Percentiles rank a stretch among this genome's conserved stretches.
Evolutionary conservation across 1,140 invertebrate genomes (phyloP).

Genomic region (Trialeurodes vaporariorum): DNA sequence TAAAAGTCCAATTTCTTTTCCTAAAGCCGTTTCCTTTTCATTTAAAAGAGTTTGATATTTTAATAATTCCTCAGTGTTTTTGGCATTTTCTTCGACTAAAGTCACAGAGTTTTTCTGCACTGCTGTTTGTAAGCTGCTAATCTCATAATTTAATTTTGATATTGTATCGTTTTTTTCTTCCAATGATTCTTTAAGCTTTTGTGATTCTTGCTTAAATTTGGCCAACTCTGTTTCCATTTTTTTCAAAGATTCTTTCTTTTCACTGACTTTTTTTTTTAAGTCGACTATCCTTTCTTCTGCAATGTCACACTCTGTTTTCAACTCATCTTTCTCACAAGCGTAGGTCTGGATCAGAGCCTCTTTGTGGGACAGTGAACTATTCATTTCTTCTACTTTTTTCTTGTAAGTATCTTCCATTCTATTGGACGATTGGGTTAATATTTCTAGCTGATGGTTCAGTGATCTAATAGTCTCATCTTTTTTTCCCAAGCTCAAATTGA

Average conservation of each 20-base stretch:
- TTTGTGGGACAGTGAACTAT: not conserved
- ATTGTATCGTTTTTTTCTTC: too few species aligned
- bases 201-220: too few species aligned
- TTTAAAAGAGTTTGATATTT: constrained; percentile 14
- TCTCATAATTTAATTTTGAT: too few species aligned
- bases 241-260: constrained; percentile 1
- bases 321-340: not conserved
- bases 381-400: not conserved
- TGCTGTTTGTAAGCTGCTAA: too few species aligned
- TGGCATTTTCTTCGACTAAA: not conserved
- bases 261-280: not conserved
- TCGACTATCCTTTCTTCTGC: not conserved
- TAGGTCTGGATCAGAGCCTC: not conserved
- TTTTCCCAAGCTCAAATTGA: constrained; percentile 12
- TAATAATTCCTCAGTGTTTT: not conserved
- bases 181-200: too few species aligned
- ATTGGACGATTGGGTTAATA: not conserved
- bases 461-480: constrained; percentile 16
- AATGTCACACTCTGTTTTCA: not conserved
- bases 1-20: not conserved
- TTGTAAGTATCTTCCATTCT: not conserved
- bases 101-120: too few species aligned
- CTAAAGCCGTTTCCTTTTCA: not conserved
- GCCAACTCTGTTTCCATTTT: too few species aligned
- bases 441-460: constrained; percentile 6